Evolutionary conservation across 2,113 vertebrate genomes (phyloP).

Genomic region (Dascyllus trimaculatus): DNA sequence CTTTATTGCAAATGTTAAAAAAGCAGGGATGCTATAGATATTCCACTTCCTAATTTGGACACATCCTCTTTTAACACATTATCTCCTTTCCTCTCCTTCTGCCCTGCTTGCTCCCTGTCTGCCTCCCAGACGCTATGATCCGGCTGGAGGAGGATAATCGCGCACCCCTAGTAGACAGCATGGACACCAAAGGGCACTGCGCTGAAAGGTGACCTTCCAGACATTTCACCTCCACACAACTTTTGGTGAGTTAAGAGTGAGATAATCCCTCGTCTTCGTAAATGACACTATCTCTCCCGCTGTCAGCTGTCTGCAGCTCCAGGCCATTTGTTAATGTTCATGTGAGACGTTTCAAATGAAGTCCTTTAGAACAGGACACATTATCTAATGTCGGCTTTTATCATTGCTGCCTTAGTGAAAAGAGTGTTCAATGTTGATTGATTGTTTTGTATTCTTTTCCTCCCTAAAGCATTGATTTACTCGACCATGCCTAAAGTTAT

Average conservation of each 20-base stretch:
- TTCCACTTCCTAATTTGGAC: slow-evolving; percentile 63
- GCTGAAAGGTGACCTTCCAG: slow-evolving; percentile 82
- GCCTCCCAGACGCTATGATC: slow-evolving; percentile 70
- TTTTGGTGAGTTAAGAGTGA: slow-evolving; percentile 75
- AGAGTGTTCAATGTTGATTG: not conserved
- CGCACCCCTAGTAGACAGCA: slow-evolving; percentile 55
- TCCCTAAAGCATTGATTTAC: not conserved
- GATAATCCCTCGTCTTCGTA: slow-evolving; percentile 33
- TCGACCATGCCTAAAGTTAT: not conserved
- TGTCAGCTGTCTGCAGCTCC: slow-evolving; percentile 7
- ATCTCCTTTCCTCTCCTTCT: slow-evolving; percentile 35
- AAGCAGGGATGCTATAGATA: slow-evolving; percentile 17
- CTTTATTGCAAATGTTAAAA: slow-evolving; percentile 10
- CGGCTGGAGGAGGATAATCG: slow-evolving; percentile 51
- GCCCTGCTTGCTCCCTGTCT: slow-evolving; percentile 52
- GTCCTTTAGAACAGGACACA: slow-evolving; percentile 9
- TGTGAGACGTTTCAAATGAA: slow-evolving; percentile 31
- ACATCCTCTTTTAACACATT: slow-evolving; percentile 36
- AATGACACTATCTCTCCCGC: slow-evolving; percentile 16
- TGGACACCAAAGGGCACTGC: slow-evolving; percentile 67
- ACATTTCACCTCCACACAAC: slow-evolving; percentile 70
- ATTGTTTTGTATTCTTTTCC: not conserved
- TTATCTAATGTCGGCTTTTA: slow-evolving; percentile 9
- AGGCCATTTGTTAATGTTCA: slow-evolving; percentile 24
- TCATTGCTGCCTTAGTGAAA: not conserved